Evolutionary conservation across 2,113 vertebrate genomes (phyloP).

Genomic region (Aythya baeri): DNA sequence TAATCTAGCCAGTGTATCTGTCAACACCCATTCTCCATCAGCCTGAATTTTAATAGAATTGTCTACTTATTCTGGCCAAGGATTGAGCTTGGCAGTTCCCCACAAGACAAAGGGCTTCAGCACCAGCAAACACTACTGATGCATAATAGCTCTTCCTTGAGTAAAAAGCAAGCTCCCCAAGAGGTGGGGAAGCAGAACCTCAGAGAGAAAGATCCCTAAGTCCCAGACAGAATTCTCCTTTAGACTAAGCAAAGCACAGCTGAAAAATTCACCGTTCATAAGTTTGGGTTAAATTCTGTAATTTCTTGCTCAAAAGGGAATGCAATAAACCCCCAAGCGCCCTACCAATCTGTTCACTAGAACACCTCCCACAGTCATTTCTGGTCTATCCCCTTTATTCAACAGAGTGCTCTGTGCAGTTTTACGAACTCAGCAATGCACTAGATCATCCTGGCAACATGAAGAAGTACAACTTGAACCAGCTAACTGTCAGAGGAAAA

Average conservation of each 20-base stretch:
- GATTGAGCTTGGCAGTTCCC: background rate
- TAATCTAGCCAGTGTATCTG: background rate
- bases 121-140: background rate
- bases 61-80: background rate
- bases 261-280: background rate
- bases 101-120: background rate
- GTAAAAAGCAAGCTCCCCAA: background rate
- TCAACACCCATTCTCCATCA: background rate
- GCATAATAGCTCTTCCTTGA: background rate
- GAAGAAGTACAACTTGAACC: constrained; percentile 32
- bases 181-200: background rate
- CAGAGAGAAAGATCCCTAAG: background rate
- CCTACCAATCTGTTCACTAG: constrained; percentile 12
- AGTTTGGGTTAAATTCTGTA: constrained; percentile 1
- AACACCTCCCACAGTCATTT: constrained; percentile 29
- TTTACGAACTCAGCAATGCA: constrained; percentile 5
- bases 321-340: background rate
- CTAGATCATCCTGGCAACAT: constrained; percentile 46
- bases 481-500: background rate
- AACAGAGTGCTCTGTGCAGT: constrained; percentile 2
- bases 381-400: constrained; percentile 18
- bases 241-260: background rate
- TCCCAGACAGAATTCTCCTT: background rate
- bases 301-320: background rate
- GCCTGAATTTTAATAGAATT: background rate